phyloP scores from a whole-genome alignment of 37 sponge, comb jelly and placozoan species.

The Hexactinellida sp. region DNA sequence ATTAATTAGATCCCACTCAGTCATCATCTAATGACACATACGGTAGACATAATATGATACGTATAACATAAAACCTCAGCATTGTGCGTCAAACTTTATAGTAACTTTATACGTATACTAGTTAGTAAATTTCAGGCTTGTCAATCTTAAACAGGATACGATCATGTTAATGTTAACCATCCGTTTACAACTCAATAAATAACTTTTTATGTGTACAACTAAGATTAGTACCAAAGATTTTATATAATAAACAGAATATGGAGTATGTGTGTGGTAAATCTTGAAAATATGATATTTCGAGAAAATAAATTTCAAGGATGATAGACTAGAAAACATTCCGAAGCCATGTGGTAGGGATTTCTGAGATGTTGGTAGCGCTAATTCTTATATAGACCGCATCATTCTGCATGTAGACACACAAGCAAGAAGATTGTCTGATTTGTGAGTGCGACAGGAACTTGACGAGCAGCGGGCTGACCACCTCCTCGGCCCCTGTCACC shows the following conservation, averaged over 20 bases:
- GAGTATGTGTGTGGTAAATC: neutral
- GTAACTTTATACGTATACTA: too few species aligned
- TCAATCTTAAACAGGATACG: too few species aligned
- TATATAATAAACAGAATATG: neutral
- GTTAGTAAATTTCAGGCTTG: too few species aligned
- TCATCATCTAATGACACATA: too few species aligned
- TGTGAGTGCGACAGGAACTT: neutral
- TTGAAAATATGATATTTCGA: too few species aligned
- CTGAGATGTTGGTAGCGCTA: neutral
- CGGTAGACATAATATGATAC: too few species aligned
- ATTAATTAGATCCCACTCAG: too few species aligned
- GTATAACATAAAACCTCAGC: too few species aligned
- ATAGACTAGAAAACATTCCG: too few species aligned
- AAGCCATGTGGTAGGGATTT: neutral
- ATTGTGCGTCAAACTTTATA: too few species aligned
- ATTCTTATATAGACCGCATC: neutral
- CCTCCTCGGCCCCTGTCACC: neutral
- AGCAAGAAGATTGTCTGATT: constrained; percentile 2
- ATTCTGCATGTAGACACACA: neutral
- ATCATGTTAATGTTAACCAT: too few species aligned
- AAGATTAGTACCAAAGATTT: neutral
- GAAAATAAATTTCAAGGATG: too few species aligned
- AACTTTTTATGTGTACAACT: neutral
- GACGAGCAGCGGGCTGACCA: neutral
- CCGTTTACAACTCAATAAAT: neutral